Percentiles rank a stretch among this genome's conserved stretches.
Evolutionary conservation across 2,888 invertebrate species (phyloP).

Genomic region (Rhogogaster chlorosoma): DNA sequence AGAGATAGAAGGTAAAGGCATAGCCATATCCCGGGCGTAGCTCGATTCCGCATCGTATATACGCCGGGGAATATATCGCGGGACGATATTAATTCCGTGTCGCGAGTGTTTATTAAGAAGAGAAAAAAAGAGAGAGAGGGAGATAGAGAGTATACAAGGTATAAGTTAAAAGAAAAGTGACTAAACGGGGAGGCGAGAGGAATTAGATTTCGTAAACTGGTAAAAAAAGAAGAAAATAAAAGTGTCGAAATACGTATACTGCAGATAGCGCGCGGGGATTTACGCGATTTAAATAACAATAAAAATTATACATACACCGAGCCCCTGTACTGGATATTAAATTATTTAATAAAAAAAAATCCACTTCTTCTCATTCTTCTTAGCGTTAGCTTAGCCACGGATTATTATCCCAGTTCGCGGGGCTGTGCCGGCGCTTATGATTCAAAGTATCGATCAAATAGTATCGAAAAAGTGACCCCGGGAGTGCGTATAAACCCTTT

Average conservation of each 20-base stretch:
- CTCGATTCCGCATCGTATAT: constrained; percentile 28
- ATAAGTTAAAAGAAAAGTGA: constrained; percentile 1
- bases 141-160: neutral
- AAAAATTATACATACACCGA: neutral
- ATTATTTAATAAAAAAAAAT: neutral
- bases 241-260: neutral
- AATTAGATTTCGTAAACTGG: neutral
- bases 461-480: constrained; percentile 57
- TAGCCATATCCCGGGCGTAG: constrained; percentile 52
- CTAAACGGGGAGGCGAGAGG: neutral
- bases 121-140: too few relatives aligned
- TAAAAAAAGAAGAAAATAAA: neutral
- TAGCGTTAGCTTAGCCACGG: constrained; percentile 2
- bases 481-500: constrained; percentile 49
- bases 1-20: constrained; percentile 51
- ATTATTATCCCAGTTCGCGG: constrained; percentile 53
- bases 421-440: constrained; percentile 55
- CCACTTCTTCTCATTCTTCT: neutral
- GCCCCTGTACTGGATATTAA: neutral
- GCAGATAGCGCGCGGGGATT: neutral
- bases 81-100: neutral
- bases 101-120: constrained; percentile 7
- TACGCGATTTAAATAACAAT: neutral
- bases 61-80: neutral
- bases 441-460: constrained; percentile 72